phyloP scores from a whole-genome alignment of 1,140 invertebrate species.

The Acyrthosiphon pisum region DNA sequence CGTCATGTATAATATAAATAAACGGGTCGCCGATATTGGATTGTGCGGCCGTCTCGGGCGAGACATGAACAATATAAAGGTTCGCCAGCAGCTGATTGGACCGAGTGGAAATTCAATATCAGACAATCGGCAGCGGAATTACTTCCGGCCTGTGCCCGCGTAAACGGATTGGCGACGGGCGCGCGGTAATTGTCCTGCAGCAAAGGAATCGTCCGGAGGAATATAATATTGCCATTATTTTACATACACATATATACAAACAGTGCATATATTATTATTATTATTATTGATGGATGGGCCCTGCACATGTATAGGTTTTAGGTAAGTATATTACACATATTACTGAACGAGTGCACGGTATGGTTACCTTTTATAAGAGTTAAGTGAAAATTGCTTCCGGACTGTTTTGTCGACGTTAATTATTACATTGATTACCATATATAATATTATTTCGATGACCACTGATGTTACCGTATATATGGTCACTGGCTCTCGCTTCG shows the following conservation, averaged over 20 bases:
- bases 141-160: not conserved
- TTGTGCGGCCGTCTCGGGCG: not conserved
- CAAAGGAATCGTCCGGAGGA: not conserved
- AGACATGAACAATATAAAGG: not conserved
- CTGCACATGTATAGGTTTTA: too few relatives aligned
- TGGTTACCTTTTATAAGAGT: too few relatives aligned
- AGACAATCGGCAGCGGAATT: constrained; percentile 34
- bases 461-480: too few relatives aligned
- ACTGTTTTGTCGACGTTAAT: too few relatives aligned
- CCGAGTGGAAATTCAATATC: not conserved
- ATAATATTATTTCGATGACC: too few relatives aligned
- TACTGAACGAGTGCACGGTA: too few relatives aligned
- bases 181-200: not conserved
- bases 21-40: not conserved
- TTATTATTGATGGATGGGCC: not conserved
- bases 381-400: too few relatives aligned
- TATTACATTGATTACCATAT: too few relatives aligned
- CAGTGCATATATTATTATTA: not conserved
- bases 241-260: not conserved
- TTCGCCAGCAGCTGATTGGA: not conserved
- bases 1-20: not conserved
- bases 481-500: too few relatives aligned
- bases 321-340: too few relatives aligned
- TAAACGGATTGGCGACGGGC: not conserved
- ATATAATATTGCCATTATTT: not conserved